These are phyloP conservation scores for Agrotis puta DNA, from an alignment of 2,888 invertebrate genomes.

Conservation along the genomic window DNA sequence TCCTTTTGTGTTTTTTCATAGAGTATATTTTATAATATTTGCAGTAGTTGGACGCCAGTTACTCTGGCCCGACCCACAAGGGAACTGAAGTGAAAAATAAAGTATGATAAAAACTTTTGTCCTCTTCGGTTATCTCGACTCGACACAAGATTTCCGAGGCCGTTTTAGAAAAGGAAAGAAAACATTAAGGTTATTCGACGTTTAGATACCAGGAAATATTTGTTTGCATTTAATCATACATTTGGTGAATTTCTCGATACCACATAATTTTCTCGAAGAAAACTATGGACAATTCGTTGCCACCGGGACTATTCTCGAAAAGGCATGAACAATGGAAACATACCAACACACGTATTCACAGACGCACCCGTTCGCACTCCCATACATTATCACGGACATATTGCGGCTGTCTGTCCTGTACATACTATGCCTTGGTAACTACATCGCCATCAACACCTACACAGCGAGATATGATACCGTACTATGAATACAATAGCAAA, in stretches of 20 bases:
- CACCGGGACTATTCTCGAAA: constrained; percentile 23
- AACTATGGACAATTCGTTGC: constrained; percentile 4
- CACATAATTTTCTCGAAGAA: constrained; percentile 14
- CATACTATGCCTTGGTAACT: constrained; percentile 38
- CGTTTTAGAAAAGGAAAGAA: constrained; percentile 45
- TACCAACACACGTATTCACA: constrained; percentile 33
- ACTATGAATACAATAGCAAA: constrained; percentile 70
- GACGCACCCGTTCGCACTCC: constrained; percentile 37
- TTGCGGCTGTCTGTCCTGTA: constrained; percentile 42
- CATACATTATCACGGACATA: constrained; percentile 60
- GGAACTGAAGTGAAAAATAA: constrained; percentile 61
- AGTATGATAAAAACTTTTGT: constrained; percentile 63
- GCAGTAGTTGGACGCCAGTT: constrained; percentile 31
- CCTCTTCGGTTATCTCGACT: constrained; percentile 54
- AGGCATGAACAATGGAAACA: constrained; percentile 45
- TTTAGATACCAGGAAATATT: constrained; percentile 35
- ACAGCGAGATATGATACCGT: constrained; percentile 48
- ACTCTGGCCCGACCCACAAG: constrained; percentile 35
- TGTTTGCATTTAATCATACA: constrained; percentile 29
- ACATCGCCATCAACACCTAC: constrained; percentile 41
- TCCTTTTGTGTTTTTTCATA: constrained; percentile 10
- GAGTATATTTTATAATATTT: constrained; percentile 32
- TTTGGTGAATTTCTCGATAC: constrained; percentile 1
- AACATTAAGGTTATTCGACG: constrained; percentile 45
- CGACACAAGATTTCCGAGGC: constrained; percentile 57